Evolutionary conservation across 2,888 invertebrate genomes (phyloP).

Genomic region (Sarcophaga subvicina): DNA sequence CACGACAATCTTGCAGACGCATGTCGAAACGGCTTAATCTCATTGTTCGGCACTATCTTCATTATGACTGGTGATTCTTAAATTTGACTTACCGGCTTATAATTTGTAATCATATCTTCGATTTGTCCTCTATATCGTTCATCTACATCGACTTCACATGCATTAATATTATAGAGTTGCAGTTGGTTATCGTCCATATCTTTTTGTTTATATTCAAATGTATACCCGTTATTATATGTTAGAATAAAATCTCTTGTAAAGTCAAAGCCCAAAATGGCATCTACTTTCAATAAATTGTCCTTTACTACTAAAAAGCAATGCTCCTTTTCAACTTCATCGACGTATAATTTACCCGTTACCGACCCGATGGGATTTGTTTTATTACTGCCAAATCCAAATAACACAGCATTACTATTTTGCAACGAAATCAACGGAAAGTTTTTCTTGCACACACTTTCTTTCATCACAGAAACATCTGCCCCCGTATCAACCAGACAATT

Average conservation of each 20-base stretch:
- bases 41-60: constrained; percentile 7
- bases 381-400: background rate
- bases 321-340: background rate
- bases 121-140: too few species aligned
- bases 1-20: constrained; percentile 33
- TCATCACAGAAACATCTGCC: background rate
- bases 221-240: background rate
- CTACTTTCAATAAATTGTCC: background rate
- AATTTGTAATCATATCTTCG: too few species aligned
- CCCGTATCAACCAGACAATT: background rate
- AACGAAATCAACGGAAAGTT: background rate
- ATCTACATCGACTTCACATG: background rate
- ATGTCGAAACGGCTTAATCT: constrained; percentile 32
- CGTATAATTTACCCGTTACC: background rate
- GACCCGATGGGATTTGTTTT: background rate
- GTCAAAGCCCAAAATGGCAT: background rate
- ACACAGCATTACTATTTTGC: background rate
- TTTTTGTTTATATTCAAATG: constrained; percentile 2
- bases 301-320: background rate
- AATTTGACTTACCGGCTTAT: too few species aligned
- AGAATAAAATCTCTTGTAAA: background rate
- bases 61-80: background rate
- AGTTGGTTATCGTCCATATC: background rate
- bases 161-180: constrained; percentile 15
- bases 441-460: background rate